Base-by-base conservation (phyloP, 2,888 invertebrate genomes). In the Falcaria lacertinaria region DNA sequence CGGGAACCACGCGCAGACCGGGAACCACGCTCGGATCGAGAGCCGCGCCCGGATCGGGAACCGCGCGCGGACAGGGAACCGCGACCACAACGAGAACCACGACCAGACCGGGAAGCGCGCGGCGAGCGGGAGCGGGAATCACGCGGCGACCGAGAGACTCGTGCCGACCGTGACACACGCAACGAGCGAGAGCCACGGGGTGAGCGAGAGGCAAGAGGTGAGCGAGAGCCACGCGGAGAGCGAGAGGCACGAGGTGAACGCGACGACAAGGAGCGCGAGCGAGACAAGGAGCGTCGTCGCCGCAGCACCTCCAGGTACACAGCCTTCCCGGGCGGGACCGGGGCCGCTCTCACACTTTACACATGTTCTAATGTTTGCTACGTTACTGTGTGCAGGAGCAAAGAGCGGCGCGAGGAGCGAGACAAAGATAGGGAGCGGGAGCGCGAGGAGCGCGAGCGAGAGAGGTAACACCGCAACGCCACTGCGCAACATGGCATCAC, bases 201-300 rank as follows among this genome's bases (percentile, higher is more conserved):
- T 0, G 52, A 53, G 42, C 50, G 45, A 41, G 65, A 62, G 15
- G 47, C 48, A 15, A 47, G 50, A 13, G 36, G 49, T 1, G 62
- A 55, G 43, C 50, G 56, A 2, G 65, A 61, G n/a, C 57, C 1
- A 2, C 22, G 3, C 22, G 1, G 75, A n/a, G 50, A 52, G 19
- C 49, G 48, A 43, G 55, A 55, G 52, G 44, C 22, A 22, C 22
- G 22, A 5, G 1, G 52, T 33, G 61, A 62, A 43, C 46, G 60
- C 2, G 62, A 64, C 79, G 36, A 69, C 74, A 25, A 43, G 60
- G 4, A 60, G 65, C 44, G 57, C 11, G 66, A 74, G 15, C 94
- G 94, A 62, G 95, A 94, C 32, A 57, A 67, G 44, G 71, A 86
- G 2, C 75, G 70, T 4, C 57, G 74, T 4, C 54, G 72, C 15